Evolutionary conservation across 2,888 invertebrate species (phyloP).

Genomic region (Chrysolina haemoptera): DNA sequence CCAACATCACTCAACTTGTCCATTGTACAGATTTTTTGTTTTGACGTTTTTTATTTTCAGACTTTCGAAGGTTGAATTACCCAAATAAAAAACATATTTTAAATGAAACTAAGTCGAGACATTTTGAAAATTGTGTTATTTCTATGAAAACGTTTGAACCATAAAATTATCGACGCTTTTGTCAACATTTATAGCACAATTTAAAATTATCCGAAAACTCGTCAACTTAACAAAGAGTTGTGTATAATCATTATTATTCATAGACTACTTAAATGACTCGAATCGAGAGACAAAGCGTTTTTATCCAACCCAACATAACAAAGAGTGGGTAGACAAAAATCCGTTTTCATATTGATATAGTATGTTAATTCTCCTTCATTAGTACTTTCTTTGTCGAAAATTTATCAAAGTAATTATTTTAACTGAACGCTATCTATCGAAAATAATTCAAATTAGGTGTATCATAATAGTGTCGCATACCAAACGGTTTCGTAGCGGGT

Average conservation of each 20-base stretch:
- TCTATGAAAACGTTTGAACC: no score
- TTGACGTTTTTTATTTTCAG: no score
- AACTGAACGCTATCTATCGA: constrained; percentile 2
- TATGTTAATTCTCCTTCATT: constrained; percentile 16
- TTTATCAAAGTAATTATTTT: constrained; percentile 2
- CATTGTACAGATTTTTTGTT: no score
- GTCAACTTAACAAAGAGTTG: not conserved
- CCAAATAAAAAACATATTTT: no score
- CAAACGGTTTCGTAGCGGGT: not conserved
- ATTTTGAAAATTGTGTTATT: no score
- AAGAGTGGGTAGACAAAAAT: constrained; percentile 14
- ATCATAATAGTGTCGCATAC: not conserved
- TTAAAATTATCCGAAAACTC: not conserved
- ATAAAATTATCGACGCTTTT: no score
- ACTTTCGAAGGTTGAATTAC: no score
- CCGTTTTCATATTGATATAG: constrained; percentile 11
- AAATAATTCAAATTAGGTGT: constrained; percentile 3
- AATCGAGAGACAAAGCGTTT: constrained; percentile 15
- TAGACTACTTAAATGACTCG: not conserved
- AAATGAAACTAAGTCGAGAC: no score
- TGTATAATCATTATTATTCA: constrained; percentile 5
- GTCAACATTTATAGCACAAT: not conserved
- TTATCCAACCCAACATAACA: constrained; percentile 9
- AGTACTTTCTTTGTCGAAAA: constrained; percentile 14
- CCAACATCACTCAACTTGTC: no score